Conservation (phyloP, 2,113 vertebrate species). For the Elephantulus edwardii region DNA sequence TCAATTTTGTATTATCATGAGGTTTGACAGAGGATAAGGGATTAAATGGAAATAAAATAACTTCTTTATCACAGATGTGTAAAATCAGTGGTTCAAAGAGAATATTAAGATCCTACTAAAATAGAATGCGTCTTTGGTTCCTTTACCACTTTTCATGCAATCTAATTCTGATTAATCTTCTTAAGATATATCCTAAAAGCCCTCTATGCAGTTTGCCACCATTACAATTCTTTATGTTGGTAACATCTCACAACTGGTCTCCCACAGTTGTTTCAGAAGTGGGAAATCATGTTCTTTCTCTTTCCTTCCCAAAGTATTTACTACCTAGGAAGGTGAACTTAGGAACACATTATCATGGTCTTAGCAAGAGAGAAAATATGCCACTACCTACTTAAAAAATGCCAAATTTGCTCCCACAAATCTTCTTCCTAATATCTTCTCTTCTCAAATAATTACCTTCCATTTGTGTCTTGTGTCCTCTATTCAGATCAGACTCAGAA, state of each 20-base stretch:
- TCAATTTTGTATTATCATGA: not conserved
- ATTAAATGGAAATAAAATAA: constrained; percentile 15
- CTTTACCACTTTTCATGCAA: not conserved
- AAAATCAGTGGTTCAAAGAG: constrained; percentile 29
- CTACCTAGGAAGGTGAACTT: not conserved
- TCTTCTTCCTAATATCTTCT: not conserved
- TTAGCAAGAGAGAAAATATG: not conserved
- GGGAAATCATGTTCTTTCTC: not conserved
- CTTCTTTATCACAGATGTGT: not conserved
- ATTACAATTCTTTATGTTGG: not conserved
- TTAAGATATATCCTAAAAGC: not conserved
- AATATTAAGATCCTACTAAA: not conserved
- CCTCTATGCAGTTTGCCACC: no score
- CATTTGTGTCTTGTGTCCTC: not conserved
- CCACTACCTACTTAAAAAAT: not conserved
- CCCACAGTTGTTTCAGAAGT: not conserved
- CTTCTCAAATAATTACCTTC: not conserved
- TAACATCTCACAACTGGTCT: not conserved
- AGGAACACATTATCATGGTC: not conserved
- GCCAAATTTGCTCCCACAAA: not conserved
- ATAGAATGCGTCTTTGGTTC: not conserved
- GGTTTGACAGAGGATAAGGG: not conserved
- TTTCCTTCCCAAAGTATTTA: not conserved
- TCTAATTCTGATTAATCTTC: not conserved
- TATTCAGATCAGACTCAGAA: not conserved